Conservation (phyloP, 2,113 vertebrate species). For the Microcebus ravelobensis region DNA sequence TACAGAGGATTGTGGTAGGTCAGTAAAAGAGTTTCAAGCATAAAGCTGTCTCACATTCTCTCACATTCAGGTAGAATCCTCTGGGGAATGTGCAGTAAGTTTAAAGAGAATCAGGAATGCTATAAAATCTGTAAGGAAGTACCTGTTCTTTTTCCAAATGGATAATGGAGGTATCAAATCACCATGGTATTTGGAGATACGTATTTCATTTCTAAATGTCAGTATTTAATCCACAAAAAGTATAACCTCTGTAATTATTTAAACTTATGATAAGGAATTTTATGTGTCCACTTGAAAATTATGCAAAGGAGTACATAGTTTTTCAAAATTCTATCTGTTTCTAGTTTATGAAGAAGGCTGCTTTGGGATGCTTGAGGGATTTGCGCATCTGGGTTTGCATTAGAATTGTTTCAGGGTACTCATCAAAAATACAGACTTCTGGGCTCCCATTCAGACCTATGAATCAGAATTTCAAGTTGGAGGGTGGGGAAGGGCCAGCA, state of each 20-base stretch:
- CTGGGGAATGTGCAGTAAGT: not conserved
- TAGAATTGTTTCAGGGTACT: not conserved
- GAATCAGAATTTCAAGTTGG: not conserved
- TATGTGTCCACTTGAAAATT: not conserved
- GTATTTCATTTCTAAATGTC: constrained; percentile 32
- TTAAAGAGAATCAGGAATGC: not conserved
- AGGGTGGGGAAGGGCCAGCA: not conserved
- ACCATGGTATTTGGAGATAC: not conserved
- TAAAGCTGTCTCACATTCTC: not conserved
- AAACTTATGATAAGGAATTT: not conserved
- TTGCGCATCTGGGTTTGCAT: not conserved
- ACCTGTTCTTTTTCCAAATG: constrained; percentile 19
- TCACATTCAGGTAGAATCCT: constrained; percentile 15
- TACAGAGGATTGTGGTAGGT: not conserved
- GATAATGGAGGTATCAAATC: not conserved
- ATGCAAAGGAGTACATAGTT: not conserved
- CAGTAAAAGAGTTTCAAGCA: not conserved
- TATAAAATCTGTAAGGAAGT: constrained; percentile 12
- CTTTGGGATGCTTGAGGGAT: not conserved
- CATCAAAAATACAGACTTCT: not conserved
- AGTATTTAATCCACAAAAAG: constrained; percentile 10
- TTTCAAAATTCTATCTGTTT: constrained; percentile 1
- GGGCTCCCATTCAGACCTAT: not conserved
- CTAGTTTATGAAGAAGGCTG: not conserved
- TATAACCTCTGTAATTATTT: not conserved